Evolutionary conservation across 2,113 vertebrate species (phyloP), one percentile per base, ranked within the genome.

Genomic region (Loxodonta africana): DNA sequence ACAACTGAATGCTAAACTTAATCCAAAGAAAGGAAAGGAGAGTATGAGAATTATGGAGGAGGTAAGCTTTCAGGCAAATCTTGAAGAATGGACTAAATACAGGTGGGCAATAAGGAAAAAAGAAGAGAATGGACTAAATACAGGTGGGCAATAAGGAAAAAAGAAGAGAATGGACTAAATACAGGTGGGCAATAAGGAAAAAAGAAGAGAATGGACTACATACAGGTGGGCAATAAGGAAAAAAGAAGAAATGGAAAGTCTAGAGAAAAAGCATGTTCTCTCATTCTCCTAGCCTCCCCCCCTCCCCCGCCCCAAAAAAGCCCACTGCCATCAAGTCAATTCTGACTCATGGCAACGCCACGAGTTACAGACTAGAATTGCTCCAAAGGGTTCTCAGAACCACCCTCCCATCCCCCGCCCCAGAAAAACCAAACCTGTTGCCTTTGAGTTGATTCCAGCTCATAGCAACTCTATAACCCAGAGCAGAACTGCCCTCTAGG

Each of bases 11-110:
- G 18, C 37, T 53, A 33, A 90, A 76, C 33, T 71, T 71, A 62
- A 93, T 46, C 71, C 44, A 85, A 78, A 96, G 83, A 51, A 74
- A 65, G 44, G 44, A 74, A 90, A 91, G n/a, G 71, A 26, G 53
- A 85, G 8, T 41, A 63, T 63, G 23, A 73, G 23, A 71, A 33
- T 73, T n/a, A 41, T 0, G 5, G 60, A 41, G 8, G 60, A 77
- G 25, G 60, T 37, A 69, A 86, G 30, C 82, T 81, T 86, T 17
- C 63, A 30, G 65, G 23, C 53, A 94, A 14, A 4, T 62, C 21
- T 12, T 85, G 18, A 76, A 91, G 48, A 77, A 74, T 18, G 37
- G 83, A 74, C 60, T n/a, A 60, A 81, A 65, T 11, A 41, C 48
- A 62, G 28, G 28, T 4, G 25, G 41, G 46, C 74, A 63, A 46